A percentile compares a stretch with the other conserved stretches of the same genome.
Evolutionary conservation across 2,888 invertebrate species (phyloP).

Genomic region (Tenthredo amoena): DNA sequence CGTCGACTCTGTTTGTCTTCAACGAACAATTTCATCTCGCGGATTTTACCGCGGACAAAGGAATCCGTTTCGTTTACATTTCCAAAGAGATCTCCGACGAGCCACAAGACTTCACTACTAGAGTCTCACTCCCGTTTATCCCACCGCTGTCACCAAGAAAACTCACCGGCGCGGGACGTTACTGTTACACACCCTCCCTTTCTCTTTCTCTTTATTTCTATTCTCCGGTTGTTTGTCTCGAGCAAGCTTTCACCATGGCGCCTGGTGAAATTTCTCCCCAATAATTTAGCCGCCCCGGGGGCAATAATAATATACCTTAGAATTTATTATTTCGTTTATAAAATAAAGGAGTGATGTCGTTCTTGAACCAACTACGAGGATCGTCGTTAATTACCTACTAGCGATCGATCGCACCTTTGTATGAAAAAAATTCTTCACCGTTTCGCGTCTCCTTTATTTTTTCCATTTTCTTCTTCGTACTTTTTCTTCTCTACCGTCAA

Average conservation of each 20-base stretch:
- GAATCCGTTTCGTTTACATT: conserved; percentile 42
- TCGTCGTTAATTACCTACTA: not conserved
- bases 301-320: not conserved
- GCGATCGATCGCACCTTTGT: not conserved
- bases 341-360: not conserved
- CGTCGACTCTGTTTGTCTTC: conserved; percentile 23
- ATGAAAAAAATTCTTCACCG: not conserved
- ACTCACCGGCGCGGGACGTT: not conserved
- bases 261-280: not conserved
- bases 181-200: not conserved
- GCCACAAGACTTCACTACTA: not conserved
- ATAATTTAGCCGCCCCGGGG: not conserved
- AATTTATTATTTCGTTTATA: not conserved
- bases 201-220: not conserved
- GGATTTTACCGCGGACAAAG: conserved; percentile 42
- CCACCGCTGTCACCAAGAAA: conserved; percentile 33
- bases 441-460: not conserved
- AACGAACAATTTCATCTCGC: conserved; percentile 42
- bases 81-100: conserved; percentile 10
- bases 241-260: conserved; percentile 2
- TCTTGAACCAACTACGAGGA: not conserved
- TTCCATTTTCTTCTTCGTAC: not conserved
- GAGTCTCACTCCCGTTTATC: conserved; percentile 12
- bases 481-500: not conserved
- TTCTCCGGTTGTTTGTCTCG: conserved; percentile 15